Conservation (phyloP, 2,113 vertebrate species). For the Ellobius talpinus region DNA sequence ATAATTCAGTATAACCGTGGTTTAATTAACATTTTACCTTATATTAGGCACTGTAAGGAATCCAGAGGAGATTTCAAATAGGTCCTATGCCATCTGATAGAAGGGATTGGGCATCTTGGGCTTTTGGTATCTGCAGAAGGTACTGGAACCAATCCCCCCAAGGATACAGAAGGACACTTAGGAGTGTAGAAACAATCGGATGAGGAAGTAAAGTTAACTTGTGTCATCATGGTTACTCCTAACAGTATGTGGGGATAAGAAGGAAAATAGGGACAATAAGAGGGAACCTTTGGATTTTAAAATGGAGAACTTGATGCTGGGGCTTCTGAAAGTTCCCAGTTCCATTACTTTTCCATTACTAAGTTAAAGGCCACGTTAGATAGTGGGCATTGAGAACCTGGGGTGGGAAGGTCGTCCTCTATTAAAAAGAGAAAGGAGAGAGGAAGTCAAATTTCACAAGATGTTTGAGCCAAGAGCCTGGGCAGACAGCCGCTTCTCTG, state of each 20-base stretch:
- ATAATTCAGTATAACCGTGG: neutral
- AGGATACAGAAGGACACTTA: neutral
- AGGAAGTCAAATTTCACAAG: conserved; percentile 51
- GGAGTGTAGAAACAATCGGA: neutral
- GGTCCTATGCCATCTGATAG: neutral
- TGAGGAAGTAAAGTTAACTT: conserved; percentile 9
- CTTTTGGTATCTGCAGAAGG: neutral
- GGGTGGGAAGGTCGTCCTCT: neutral
- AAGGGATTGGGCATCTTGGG: neutral
- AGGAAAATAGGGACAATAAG: neutral
- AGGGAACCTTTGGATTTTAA: neutral
- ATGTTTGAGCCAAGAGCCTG: neutral
- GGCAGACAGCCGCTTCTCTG: conserved; percentile 43
- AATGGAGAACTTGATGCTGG: neutral
- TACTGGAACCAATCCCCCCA: neutral
- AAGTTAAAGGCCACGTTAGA: neutral
- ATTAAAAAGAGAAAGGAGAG: conserved; percentile 33
- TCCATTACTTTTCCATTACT: conserved; percentile 15
- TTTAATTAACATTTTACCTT: neutral
- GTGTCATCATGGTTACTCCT: neutral
- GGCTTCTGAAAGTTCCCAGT: neutral
- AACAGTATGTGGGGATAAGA: neutral
- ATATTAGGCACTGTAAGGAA: neutral
- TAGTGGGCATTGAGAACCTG: neutral
- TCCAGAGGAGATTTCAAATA: neutral